phyloP scores from a whole-genome alignment of 2,113 vertebrate species.

The Dryoscopus gambensis region DNA sequence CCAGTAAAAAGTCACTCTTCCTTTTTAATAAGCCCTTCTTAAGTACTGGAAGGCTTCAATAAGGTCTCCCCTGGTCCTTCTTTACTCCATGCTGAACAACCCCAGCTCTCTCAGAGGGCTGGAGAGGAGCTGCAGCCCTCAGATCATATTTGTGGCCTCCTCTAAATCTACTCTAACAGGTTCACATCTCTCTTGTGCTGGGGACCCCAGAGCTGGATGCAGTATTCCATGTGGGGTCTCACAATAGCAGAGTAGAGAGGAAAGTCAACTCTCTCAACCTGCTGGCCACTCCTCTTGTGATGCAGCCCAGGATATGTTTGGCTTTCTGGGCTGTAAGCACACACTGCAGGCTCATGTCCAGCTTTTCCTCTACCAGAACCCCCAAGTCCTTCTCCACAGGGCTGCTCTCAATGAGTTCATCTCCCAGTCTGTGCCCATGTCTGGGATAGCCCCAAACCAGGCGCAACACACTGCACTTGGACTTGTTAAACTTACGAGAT shows the following conservation, averaged over 20 bases:
- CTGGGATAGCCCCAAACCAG: not conserved
- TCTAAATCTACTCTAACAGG: not conserved
- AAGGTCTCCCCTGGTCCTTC: not conserved
- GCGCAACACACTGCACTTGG: not conserved
- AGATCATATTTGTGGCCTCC: not conserved
- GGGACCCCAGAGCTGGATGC: not conserved
- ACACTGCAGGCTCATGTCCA: not conserved
- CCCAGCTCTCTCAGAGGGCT: not conserved
- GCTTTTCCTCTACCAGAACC: not conserved
- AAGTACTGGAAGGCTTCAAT: not conserved
- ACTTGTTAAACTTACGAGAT: not conserved
- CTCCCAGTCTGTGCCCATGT: not conserved
- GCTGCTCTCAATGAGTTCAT: not conserved
- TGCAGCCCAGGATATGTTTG: not conserved
- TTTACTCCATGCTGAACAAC: not conserved
- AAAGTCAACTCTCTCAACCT: not conserved
- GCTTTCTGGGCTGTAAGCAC: accelerated
- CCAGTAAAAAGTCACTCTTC: not conserved
- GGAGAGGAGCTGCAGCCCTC: not conserved
- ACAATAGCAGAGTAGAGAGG: not conserved
- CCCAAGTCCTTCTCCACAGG: no score
- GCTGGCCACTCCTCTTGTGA: not conserved
- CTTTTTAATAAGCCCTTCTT: not conserved
- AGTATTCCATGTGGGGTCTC: not conserved
- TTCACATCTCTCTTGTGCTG: not conserved